Base-by-base conservation (phyloP, 2,797 vertebrate genomes). In the Silurus lanzhouensis region DNA sequence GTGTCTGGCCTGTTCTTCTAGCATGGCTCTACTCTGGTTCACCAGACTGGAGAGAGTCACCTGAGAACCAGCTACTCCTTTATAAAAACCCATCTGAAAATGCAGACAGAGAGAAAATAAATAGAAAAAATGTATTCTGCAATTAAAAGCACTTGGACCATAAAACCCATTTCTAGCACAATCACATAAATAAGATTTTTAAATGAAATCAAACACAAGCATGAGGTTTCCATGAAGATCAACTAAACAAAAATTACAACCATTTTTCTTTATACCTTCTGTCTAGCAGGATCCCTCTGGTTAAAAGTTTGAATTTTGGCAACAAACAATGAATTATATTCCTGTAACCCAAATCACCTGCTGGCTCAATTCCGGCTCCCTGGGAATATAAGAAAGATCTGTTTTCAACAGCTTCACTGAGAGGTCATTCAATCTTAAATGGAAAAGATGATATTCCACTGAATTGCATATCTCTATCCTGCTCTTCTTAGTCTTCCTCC, bases 41-140 rank as follows among this genome's bases (percentile, higher is more conserved):
- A 96, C 96, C 92, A 99, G 92, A 92, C 95, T 99, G 93, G 96
- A 97, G 91, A 99, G 95, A 0, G 96, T 99, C 85, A 99, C 98
- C 93, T 99, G 98, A 0, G 98, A 99, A 88, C 98, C 97, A 0
- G 96, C 97, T 25, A 97, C 95, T 1, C 97, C 97, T 89, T 96
- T 97, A 91, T 98, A 99, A 88, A 99, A 99, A 17, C 95, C 90
- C 0, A 95, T 92, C 98, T 99, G 93, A 17, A 70, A 46, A 46
- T 58, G 31, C 20, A 55, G 58, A 70, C 31, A 25, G 77, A 58
- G 22, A 61, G 74, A 61, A 44, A 83, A 25, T 20, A 71, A 82
- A 22, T 48, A 48, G n/a, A n/a, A n/a, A n/a, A n/a, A n/a, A n/a
- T n/a, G n/a, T 3, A 52, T 52, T 7, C 6, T 52, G 10, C 48